Conservation (phyloP, 2,888 invertebrate species). For the Thalpophila matura region DNA sequence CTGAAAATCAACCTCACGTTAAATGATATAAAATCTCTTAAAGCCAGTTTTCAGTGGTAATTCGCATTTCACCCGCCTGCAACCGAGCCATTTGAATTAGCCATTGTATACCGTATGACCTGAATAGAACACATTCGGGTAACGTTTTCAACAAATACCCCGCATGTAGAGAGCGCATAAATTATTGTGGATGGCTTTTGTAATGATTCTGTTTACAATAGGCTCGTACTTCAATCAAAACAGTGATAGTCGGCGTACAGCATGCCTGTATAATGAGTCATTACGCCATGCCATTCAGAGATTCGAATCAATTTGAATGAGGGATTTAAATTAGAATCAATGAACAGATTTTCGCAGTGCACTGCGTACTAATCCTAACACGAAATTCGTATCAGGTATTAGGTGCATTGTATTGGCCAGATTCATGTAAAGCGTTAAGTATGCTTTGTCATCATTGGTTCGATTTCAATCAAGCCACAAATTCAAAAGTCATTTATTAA, state of each 20-base stretch:
- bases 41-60: slow-evolving; percentile 16
- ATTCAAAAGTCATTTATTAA: too few relatives aligned
- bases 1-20: not conserved
- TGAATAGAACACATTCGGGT: slow-evolving; percentile 38
- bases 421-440: slow-evolving; percentile 14
- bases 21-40: slow-evolving; percentile 21
- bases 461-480: slow-evolving; percentile 13
- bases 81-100: slow-evolving; percentile 41
- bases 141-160: slow-evolving; percentile 46
- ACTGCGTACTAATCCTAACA: slow-evolving; percentile 18
- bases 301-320: slow-evolving; percentile 27
- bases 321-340: slow-evolving; percentile 31
- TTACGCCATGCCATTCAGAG: slow-evolving; percentile 32
- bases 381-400: slow-evolving; percentile 14
- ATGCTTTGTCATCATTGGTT: slow-evolving; percentile 29
- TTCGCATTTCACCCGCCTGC: slow-evolving; percentile 30
- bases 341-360: slow-evolving; percentile 43
- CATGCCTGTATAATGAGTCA: slow-evolving; percentile 21
- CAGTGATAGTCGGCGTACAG: slow-evolving; percentile 20
- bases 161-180: slow-evolving; percentile 34
- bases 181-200: slow-evolving; percentile 45
- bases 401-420: slow-evolving; percentile 19
- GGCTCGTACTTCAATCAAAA: slow-evolving; percentile 35
- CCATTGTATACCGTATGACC: slow-evolving; percentile 41
- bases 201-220: slow-evolving; percentile 44